Conservation (phyloP, 2,888 invertebrate genomes). For the Scaptomyza caliginosa region DNA sequence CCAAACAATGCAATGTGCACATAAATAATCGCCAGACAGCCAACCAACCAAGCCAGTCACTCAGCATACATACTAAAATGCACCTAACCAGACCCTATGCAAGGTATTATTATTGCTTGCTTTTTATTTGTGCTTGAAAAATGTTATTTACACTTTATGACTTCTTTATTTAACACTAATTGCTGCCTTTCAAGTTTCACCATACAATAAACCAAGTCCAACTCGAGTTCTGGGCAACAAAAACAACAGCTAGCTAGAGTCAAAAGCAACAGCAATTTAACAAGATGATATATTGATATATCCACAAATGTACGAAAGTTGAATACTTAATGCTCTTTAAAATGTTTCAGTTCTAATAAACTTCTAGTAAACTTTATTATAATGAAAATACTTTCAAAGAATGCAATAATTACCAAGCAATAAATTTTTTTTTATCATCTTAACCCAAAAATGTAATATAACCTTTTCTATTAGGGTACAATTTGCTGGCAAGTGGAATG, state of each 20-base stretch:
- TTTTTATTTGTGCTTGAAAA: slow-evolving; percentile 60
- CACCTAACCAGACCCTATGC: not conserved
- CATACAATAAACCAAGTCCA: slow-evolving; percentile 9
- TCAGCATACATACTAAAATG: not conserved
- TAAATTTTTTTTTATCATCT: not conserved
- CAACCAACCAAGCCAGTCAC: not conserved
- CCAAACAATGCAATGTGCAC: slow-evolving; percentile 58
- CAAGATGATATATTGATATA: slow-evolving; percentile 10
- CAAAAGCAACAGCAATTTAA: slow-evolving; percentile 10
- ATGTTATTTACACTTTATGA: slow-evolving; percentile 76
- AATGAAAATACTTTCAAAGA: too few species aligned
- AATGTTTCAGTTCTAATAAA: too few species aligned
- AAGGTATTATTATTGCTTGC: slow-evolving; percentile 49
- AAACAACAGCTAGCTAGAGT: not conserved
- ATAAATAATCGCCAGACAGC: slow-evolving; percentile 60
- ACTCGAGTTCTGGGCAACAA: slow-evolving; percentile 12
- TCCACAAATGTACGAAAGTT: not conserved
- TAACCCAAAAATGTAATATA: not conserved
- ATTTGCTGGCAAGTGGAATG: not conserved
- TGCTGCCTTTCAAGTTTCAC: slow-evolving; percentile 54
- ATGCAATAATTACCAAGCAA: too few species aligned
- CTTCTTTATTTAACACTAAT: slow-evolving; percentile 75
- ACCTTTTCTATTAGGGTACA: not conserved
- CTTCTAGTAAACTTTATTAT: too few species aligned
- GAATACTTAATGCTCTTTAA: slow-evolving; percentile 28